Base-by-base conservation (phyloP, 2,797 vertebrate genomes). In the Hippocampus kuda region DNA sequence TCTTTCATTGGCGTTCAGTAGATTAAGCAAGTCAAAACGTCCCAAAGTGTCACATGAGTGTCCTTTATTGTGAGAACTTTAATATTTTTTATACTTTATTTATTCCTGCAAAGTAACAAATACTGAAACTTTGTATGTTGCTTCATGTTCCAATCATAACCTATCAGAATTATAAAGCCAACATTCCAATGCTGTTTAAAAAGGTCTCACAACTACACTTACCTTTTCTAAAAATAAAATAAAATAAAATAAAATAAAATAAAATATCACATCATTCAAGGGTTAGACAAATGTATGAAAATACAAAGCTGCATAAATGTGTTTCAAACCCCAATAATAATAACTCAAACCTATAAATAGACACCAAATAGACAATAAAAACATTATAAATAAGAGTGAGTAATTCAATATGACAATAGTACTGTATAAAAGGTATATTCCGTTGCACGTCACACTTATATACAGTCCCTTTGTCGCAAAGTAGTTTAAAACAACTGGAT, bases 381-480 rank as follows among this genome's bases (percentile, higher is more conserved):
- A 71, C 7, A 67, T 49, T 81, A 85, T 83, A 86, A 83, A 84
- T 85, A 84, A 84, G 42, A 77, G 16, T 74, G 18, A 56, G 26
- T 68, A 67, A 74, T 60, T 60, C 18, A 68, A 46, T 48, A 9
- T 62, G 46, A 65, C 34, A 67, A 74, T 67, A 71, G 67, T 73
- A 56, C 34, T 38, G 6, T 69, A 68, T 65, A 68, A 60, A 73
- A 62, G 54, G 74, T 70, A 48, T 27, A 8, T 26, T 26, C 63
- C 18, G 18, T 27, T 63, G 61, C 24, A 20, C 24, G 3, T n/a
- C 16, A 13, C 41, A 5, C n/a, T 54, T 44, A 81, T 84, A 78
- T 78, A 83, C 75, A 78, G 62, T 57, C 65, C 56, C 27, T 9
- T 20, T 68, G 48, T 66, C 53, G 60, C 15, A 72, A 64, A 62